A percentile compares a stretch with the other conserved stretches of the same genome.
These are phyloP conservation scores for Tribolium freemani DNA, from an alignment of 2,888 invertebrate genomes.

Conservation along the genomic window DNA sequence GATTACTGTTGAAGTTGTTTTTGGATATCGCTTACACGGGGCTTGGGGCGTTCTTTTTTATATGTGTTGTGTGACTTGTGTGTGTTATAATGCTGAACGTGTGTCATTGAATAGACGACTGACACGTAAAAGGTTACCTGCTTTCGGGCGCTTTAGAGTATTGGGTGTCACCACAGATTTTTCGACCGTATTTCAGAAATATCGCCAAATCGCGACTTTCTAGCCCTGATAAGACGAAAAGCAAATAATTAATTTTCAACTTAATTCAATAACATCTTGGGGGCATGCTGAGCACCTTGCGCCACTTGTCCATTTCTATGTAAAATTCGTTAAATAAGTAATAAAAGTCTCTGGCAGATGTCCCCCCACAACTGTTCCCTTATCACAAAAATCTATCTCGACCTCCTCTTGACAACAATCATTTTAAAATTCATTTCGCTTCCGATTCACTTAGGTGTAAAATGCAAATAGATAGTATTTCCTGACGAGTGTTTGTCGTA, in stretches of 20 bases:
- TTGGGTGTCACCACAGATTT: conserved; percentile 6
- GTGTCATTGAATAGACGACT: conserved; percentile 25
- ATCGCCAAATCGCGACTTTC: neutral
- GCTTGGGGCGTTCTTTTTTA: conserved; percentile 31
- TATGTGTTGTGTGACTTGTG: conserved; percentile 2
- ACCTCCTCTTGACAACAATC: neutral
- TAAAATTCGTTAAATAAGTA: neutral
- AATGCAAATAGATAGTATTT: conserved; percentile 41
- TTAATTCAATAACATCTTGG: too few species aligned
- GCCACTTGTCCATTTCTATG: neutral
- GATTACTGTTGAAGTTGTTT: conserved; percentile 39
- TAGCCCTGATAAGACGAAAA: neutral
- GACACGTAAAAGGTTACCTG: conserved; percentile 28
- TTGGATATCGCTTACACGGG: conserved; percentile 41
- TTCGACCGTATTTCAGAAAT: neutral
- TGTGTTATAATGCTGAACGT: conserved; percentile 8
- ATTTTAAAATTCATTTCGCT: conserved; percentile 16
- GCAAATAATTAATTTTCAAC: too few species aligned
- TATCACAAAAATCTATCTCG: neutral
- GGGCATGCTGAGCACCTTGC: neutral
- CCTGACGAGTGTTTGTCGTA: conserved; percentile 39
- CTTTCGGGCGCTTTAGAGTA: conserved; percentile 1
- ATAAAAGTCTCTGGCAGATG: neutral
- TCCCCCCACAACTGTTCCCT: neutral
- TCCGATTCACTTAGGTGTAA: conserved; percentile 30